Evolutionary conservation across 2,113 vertebrate genomes (phyloP), one percentile per base, ranked within the genome.

Genomic region (Rhagologus leucostigma): DNA sequence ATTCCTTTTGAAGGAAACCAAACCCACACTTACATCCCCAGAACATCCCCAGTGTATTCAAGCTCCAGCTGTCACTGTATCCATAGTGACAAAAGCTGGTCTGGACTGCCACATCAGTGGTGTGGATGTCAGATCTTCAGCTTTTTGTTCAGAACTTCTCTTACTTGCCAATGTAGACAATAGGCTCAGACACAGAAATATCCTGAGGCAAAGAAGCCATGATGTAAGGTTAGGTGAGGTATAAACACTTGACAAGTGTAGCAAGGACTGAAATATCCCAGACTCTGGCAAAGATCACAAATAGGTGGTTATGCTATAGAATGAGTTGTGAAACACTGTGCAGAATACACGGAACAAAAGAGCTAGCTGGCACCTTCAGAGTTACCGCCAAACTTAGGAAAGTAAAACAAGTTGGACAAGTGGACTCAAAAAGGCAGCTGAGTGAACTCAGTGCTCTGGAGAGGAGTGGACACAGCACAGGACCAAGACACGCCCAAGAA

Each of bases 401-500:
- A 81, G 41, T 42, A 77, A 77, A 87, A 49, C 27, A 62, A 47
- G 21, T 7, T 62, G 55, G 30, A 41, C 17, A 57, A 14, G 42
- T 4, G 23, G 9, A 47, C 33, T 33, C 9, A n/a, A 18, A 33
- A 35, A 35, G 12, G 33, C 33, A 47, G 9, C 27, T 1, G 16
- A 30, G 47, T 3, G 12, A 83, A 27, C 22, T 35, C 50, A 12
- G 1, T 16, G 24, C 46, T 87, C 41, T 24, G 71, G 5, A 50
- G 32, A 57, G 30, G 17, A 50, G 13, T 1, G 5, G 41, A 42
- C 30, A 10, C 0, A 0, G 32, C 4, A 2, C 16, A 23, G 69
- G 22, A 53, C 19, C 13, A 52, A 70, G 33, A 13, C 16, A 55
- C 9, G 21, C 6, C 33, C 47, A 59, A 24, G 13, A n/a, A 23